Base-by-base conservation (phyloP, 1,140 invertebrate genomes). In the Pseudomyrmex dendroicus region DNA sequence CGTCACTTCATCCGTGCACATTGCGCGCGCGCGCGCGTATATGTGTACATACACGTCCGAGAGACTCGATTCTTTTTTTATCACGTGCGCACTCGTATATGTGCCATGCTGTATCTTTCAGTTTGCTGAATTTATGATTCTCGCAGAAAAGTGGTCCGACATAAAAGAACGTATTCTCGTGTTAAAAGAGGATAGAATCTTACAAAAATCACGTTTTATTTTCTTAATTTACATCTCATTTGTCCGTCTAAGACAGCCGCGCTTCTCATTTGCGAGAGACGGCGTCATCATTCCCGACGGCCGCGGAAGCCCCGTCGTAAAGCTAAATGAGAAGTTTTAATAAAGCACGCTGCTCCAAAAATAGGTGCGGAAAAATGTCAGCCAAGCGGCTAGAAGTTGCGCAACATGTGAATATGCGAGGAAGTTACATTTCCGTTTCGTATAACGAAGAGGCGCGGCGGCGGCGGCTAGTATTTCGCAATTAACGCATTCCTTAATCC, bases 401-500 rank as follows among this genome's bases (percentile, higher is more conserved):
- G 76, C 76, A 80, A 80, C 66, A 80, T 70, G 76, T 80, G 76
- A 80, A 80, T 80, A 80, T 80, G 76, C 76, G 48, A 57, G 80
- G 83, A 84, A 87, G 80, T 89, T 84, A 89, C 84, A 89, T 89
- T 89, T 89, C 78, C 82, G 88, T 83, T 87, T 87, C 74, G 83
- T 87, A 82, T 73, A 86, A 67, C 84, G 77, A 82, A 80, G 80
- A 68, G 22, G 50, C 54, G 22, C 64, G 25, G 76, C 61, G 74
- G 82, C 84, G 48, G 66, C 63, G 57, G 66, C 80, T 86, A 89
- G 84, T 91, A 92, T 92, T 91, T 93, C 82, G 90, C 86, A 92
- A 93, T 92, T 92, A 93, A 89, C 86, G 83, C 83, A 87, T 91
- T 92, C 87, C 90, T 91, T 91, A 92, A 92, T 92, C 91, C 90